Evolutionary conservation across 2,888 invertebrate species (phyloP).

Genomic region (Latrodectus elegans): DNA sequence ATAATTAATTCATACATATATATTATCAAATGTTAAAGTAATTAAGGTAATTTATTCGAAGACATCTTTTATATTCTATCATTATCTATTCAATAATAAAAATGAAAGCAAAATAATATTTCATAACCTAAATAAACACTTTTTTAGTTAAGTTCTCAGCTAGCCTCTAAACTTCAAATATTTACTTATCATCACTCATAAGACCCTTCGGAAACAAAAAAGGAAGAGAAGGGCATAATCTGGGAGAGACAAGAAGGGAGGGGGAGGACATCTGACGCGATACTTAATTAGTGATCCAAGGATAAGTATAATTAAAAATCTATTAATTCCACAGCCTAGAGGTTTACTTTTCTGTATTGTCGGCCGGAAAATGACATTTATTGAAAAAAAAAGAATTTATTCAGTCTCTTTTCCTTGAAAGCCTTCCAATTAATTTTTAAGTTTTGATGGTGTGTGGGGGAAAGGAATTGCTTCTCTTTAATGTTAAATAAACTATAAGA

Average conservation of each 20-base stretch:
- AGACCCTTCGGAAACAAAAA: background rate
- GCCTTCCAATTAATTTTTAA: background rate
- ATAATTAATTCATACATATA: too few species aligned
- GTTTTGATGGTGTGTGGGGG: too few species aligned
- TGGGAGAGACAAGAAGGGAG: too few species aligned
- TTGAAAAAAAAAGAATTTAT: background rate
- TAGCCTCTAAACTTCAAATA: slow-evolving; percentile 1
- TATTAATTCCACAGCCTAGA: slow-evolving; percentile 14
- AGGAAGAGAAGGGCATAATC: too few species aligned
- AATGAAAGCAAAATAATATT: too few species aligned
- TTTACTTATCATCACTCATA: slow-evolving; percentile 2
- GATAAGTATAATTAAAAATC: slow-evolving; percentile 24
- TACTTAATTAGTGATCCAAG: slow-evolving; percentile 8
- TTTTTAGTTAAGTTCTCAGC: background rate
- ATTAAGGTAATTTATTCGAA: too few species aligned
- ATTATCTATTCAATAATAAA: too few species aligned
- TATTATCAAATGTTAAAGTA: too few species aligned
- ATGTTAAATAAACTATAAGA: too few species aligned
- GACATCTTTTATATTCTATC: too few species aligned
- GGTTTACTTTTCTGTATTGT: background rate
- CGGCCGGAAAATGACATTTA: slow-evolving; percentile 15
- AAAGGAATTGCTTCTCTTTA: too few species aligned
- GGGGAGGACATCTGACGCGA: background rate
- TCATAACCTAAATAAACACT: too few species aligned
- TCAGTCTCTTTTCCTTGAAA: background rate